Evolutionary conservation across 1,140 invertebrate genomes (phyloP), one percentile per base, ranked within the genome.

Genomic region (Cydia amplana): DNA sequence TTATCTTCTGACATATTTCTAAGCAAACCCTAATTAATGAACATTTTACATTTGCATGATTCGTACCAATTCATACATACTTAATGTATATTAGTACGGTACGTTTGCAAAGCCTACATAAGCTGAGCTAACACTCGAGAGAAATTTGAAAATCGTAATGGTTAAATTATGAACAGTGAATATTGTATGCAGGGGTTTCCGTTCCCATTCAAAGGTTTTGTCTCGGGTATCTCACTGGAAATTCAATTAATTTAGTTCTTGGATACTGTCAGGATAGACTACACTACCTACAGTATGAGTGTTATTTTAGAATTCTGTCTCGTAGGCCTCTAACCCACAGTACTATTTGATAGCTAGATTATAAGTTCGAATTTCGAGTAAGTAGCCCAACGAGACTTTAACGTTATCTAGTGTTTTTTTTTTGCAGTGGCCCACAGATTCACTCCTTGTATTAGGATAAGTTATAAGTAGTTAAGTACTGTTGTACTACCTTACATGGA

Each of bases 221-320:
- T 70, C 65, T 70, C 32, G n/a, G n/a, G n/a, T 40, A 36, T 70
- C 65, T 70, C 16, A 10, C 28, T 43, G 28, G 28, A 20, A 36
- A 70, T 70, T 70, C 65, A 70, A 70, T 70, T 43, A 67, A 67
- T 36, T 67, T 40, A 70, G 65, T 20, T 36, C 16, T 70, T 36
- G 65, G 28, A 40, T 23, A 18, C 28, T 18, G 16, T 36, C 9
- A 40, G 32, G 32, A 36, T 36, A 67, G 40, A 16, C 65, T 40
- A 40, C 65, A 43, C 43, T 46, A 43, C 16, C 32, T 70, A 70
- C 65, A 70, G 16, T 18, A 40, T 32, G 65, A 67, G 18, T 60
- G 16, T 60, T 20, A 23, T 23, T 60, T 60, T 20, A 23, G 51
- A 60, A 60, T 60, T 9, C 18, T 16, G 49, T 51, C 51, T 60